These are phyloP conservation scores for Brienomyrus brachyistius DNA, from an alignment of 2,113 vertebrate genomes.

Conservation along the genomic window DNA sequence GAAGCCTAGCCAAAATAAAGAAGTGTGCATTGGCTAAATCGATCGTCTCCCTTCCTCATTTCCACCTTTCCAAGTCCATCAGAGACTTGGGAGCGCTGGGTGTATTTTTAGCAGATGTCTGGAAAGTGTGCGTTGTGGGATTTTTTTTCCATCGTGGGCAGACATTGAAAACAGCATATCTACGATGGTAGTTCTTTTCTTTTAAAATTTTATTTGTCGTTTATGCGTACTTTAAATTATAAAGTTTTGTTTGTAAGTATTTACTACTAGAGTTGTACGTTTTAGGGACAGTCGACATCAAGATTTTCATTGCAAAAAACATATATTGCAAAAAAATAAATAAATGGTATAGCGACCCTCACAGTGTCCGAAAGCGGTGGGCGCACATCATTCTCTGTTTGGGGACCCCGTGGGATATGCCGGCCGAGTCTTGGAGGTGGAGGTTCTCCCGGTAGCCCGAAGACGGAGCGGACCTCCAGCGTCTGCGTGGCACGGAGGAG, in stretches of 20 bases:
- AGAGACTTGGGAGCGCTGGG: not conserved
- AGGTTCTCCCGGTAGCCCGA: not conserved
- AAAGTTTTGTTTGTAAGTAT: not conserved
- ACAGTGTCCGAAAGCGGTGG: not conserved
- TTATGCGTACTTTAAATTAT: not conserved
- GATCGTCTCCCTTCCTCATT: not conserved
- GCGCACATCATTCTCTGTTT: not conserved
- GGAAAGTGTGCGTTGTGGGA: not conserved
- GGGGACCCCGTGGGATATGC: slow-evolving; percentile 19
- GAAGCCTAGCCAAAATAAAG: not conserved
- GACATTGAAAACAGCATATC: not conserved
- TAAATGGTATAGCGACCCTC: not conserved
- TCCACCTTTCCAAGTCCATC: not conserved
- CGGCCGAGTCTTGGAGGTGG: not conserved
- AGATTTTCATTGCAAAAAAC: not conserved
- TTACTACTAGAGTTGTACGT: not conserved
- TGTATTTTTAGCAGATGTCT: slow-evolving; percentile 16
- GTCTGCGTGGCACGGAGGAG: slow-evolving; percentile 17
- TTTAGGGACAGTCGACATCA: not conserved
- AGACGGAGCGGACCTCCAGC: not conserved
- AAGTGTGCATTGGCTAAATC: not conserved
- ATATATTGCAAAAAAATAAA: not conserved
- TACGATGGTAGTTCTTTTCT: not conserved
- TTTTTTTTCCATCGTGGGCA: not conserved
- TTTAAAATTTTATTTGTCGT: not conserved